phyloP scores from a whole-genome alignment of 2,113 vertebrate genomes.

The Larimichthys polyactis region DNA sequence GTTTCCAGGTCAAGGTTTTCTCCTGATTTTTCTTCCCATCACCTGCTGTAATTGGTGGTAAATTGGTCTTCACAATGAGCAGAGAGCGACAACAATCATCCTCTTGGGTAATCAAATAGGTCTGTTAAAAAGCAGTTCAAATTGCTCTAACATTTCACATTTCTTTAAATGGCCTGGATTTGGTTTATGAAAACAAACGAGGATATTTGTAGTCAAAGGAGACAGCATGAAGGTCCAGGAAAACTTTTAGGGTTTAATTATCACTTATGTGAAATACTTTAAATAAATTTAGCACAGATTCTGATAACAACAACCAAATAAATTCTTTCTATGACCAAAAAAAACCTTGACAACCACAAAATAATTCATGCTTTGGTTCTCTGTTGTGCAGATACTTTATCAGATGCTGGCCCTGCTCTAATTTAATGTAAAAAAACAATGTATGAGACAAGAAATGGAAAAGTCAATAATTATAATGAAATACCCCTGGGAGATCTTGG shows the following conservation, averaged over 20 bases:
- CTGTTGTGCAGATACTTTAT: slow-evolving; percentile 24
- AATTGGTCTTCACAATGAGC: slow-evolving; percentile 13
- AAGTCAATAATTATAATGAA: slow-evolving; percentile 80
- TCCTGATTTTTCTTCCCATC: not conserved
- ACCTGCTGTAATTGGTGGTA: slow-evolving; percentile 31
- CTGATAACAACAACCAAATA: not conserved
- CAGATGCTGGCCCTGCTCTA: slow-evolving; percentile 49
- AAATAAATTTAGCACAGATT: slow-evolving; percentile 2
- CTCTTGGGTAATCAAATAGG: slow-evolving; percentile 27
- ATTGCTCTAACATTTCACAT: slow-evolving; percentile 1
- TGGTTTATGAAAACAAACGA: slow-evolving; percentile 39
- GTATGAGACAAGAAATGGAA: slow-evolving; percentile 52
- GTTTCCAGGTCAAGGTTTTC: not conserved
- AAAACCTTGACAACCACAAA: not conserved
- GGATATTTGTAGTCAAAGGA: slow-evolving; percentile 13
- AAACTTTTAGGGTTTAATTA: slow-evolving; percentile 37
- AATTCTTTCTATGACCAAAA: slow-evolving; percentile 1
- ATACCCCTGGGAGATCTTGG: slow-evolving; percentile 69
- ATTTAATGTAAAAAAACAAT: slow-evolving; percentile 57
- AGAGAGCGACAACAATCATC: slow-evolving; percentile 29
- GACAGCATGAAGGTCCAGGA: slow-evolving; percentile 1
- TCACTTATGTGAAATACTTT: slow-evolving; percentile 11
- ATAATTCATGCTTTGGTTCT: slow-evolving; percentile 27
- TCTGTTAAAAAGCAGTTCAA: slow-evolving; percentile 18
- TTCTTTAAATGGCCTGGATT: slow-evolving; percentile 28